Evolutionary conservation across 2,113 vertebrate species (phyloP).

Genomic region (Gavia stellata): DNA sequence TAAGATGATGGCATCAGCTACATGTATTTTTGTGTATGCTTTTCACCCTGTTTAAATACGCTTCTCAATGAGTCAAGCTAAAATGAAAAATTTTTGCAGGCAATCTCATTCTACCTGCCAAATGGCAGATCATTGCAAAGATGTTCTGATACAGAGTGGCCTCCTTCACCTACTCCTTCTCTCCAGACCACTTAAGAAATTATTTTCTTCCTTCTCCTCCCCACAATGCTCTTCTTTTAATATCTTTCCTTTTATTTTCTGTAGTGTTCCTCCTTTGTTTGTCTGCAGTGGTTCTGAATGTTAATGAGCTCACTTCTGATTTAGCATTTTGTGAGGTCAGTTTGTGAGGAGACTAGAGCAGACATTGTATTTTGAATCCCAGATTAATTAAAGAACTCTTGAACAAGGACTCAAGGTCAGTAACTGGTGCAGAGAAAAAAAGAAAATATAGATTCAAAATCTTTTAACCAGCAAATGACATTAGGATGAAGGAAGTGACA

Average conservation of each 20-base stretch:
- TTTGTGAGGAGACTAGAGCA: not conserved
- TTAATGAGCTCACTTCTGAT: slow-evolving; percentile 46
- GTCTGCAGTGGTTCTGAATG: not conserved
- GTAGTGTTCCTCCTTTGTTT: slow-evolving; percentile 16
- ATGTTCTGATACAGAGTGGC: not conserved
- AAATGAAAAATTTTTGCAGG: not conserved
- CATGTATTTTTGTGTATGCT: not conserved
- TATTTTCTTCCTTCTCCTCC: not conserved
- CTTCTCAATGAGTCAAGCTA: not conserved
- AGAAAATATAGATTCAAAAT: not conserved
- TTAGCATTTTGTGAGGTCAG: slow-evolving; percentile 37
- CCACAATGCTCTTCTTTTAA: slow-evolving; percentile 22
- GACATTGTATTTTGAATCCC: not conserved
- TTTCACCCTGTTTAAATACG: not conserved
- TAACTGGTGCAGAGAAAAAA: not conserved
- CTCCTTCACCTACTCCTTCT: slow-evolving; percentile 9
- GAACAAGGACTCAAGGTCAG: not conserved
- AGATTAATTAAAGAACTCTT: slow-evolving; percentile 17
- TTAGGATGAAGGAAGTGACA: not conserved
- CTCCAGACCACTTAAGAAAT: slow-evolving; percentile 51
- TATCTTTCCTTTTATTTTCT: slow-evolving; percentile 33
- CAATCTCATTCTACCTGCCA: not conserved
- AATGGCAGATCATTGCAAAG: not conserved
- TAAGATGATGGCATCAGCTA: not conserved
- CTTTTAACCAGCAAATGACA: not conserved